These are phyloP conservation scores for Vanessa atalanta DNA, from an alignment of 1,140 invertebrate species.

Conservation along the genomic window DNA sequence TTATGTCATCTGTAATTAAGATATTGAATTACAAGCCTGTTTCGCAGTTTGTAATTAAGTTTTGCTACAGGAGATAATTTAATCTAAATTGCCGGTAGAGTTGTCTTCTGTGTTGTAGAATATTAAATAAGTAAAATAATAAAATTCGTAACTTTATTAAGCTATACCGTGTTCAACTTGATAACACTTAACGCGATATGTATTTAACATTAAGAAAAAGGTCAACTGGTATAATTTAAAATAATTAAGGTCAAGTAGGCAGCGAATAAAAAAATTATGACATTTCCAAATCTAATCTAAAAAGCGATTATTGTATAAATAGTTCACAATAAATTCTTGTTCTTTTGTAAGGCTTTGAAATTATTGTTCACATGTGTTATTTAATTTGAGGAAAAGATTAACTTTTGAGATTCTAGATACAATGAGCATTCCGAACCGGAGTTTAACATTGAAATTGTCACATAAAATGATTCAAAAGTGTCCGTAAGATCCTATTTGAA, in stretches of 20 bases:
- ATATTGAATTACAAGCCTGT: conserved; percentile 11
- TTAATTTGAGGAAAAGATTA: too few relatives aligned
- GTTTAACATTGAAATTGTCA: not conserved
- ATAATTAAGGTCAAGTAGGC: not conserved
- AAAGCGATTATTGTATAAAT: too few relatives aligned
- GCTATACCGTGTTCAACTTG: not conserved
- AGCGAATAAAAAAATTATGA: not conserved
- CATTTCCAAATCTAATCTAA: too few relatives aligned
- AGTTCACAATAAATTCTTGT: too few relatives aligned
- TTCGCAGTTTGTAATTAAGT: not conserved
- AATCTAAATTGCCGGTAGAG: not conserved
- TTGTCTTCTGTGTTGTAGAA: not conserved
- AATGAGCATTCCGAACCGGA: too few relatives aligned
- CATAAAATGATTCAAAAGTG: not conserved
- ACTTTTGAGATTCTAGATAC: too few relatives aligned
- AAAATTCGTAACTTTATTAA: not conserved
- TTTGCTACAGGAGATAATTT: not conserved
- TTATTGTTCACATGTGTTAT: too few relatives aligned
- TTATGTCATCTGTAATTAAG: conserved; percentile 12
- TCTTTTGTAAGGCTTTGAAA: too few relatives aligned
- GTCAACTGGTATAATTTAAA: not conserved
- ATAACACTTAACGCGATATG: not conserved
- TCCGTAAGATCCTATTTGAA: too few relatives aligned
- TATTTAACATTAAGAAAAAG: not conserved
- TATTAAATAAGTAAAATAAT: not conserved